phyloP scores from a whole-genome alignment of 1,140 invertebrate genomes.

The Cotesia chilonis region DNA sequence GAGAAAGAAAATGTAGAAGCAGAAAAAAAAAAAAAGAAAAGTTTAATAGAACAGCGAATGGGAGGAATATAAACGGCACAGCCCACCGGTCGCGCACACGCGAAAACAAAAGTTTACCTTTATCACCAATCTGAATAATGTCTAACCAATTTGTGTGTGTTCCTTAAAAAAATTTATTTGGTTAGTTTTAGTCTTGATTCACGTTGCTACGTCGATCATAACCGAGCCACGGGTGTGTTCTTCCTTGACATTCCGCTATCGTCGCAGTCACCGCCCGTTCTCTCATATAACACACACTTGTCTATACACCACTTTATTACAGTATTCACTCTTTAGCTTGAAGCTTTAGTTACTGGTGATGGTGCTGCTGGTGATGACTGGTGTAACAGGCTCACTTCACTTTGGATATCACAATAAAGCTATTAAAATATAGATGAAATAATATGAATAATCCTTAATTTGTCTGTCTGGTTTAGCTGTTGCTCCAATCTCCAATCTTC shows the following conservation, averaged over 20 bases:
- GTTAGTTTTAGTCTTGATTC: not conserved
- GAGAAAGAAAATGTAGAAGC: conserved; percentile 3
- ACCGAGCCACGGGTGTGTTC: conserved; percentile 29
- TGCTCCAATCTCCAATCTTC: no score
- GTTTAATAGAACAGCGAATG: not conserved
- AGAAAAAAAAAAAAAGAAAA: not conserved
- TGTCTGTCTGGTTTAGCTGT: no score
- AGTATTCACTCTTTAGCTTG: conserved; percentile 13
- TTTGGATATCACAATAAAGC: conserved; percentile 17
- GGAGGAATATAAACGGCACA: conserved; percentile 20
- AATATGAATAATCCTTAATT: no score
- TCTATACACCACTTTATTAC: no score
- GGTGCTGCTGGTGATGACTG: conserved; percentile 3
- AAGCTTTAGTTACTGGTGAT: not conserved
- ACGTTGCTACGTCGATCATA: conserved; percentile 6
- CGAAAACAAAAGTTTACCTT: conserved; percentile 17
- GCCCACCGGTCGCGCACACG: conserved; percentile 29
- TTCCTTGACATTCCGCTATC: conserved; percentile 30
- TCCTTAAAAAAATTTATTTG: not conserved
- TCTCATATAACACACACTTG: no score
- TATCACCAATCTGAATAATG: not conserved
- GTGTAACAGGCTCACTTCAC: conserved; percentile 18
- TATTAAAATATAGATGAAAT: not conserved
- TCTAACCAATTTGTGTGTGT: not conserved
- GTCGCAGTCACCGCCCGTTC: conserved; percentile 26